Evolutionary conservation across 2,888 invertebrate species (phyloP).

Genomic region (Microplitis deprimator): DNA sequence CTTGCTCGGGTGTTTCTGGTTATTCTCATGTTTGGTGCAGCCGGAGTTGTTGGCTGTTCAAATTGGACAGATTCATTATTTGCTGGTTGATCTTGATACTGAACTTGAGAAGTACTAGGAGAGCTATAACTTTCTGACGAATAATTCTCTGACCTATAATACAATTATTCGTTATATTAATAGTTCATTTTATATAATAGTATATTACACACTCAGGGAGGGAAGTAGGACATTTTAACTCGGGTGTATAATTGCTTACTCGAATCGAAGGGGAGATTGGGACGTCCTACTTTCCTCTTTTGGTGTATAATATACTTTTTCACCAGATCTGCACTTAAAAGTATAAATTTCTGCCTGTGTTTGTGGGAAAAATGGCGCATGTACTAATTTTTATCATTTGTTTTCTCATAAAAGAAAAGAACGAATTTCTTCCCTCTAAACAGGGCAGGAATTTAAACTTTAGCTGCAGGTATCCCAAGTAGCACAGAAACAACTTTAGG

Average conservation of each 20-base stretch:
- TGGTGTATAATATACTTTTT: too few relatives aligned
- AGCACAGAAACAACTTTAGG: background rate
- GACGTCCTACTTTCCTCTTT: too few relatives aligned
- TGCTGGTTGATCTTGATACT: constrained; percentile 43
- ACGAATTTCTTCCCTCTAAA: too few relatives aligned
- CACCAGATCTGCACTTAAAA: too few relatives aligned
- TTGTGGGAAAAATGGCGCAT: background rate
- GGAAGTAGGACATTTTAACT: too few relatives aligned
- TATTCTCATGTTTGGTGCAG: constrained; percentile 68
- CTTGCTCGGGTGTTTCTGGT: constrained; percentile 71
- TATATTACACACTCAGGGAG: too few relatives aligned
- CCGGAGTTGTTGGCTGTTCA: constrained; percentile 70
- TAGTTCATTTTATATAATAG: background rate
- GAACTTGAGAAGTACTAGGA: constrained; percentile 64
- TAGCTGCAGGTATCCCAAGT: background rate
- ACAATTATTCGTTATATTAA: background rate
- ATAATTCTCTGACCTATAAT: constrained; percentile 64
- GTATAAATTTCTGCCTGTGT: too few relatives aligned
- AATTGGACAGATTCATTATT: constrained; percentile 64
- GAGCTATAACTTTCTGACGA: constrained; percentile 67
- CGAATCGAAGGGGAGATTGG: too few relatives aligned
- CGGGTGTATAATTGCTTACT: too few relatives aligned
- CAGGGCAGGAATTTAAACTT: background rate
- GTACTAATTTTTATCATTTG: too few relatives aligned
- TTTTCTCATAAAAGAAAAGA: too few relatives aligned